phyloP scores from a whole-genome alignment of 2,113 vertebrate genomes.

The Cheilinus undulatus region DNA sequence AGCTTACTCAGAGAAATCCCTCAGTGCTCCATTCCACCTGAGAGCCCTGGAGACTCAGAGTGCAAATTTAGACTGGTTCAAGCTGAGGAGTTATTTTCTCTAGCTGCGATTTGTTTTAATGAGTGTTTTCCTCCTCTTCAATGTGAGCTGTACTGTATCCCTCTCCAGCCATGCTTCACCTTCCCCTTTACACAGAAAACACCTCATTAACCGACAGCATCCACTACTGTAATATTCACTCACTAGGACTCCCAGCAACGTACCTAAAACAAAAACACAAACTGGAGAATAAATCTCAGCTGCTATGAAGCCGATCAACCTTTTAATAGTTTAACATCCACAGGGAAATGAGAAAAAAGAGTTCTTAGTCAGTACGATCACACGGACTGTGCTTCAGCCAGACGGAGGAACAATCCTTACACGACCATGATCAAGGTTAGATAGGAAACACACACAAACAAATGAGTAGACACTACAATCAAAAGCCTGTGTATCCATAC shows the following conservation, averaged over 20 bases:
- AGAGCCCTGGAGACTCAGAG: constrained; percentile 49
- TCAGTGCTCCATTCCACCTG: constrained; percentile 53
- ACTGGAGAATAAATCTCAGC: constrained; percentile 46
- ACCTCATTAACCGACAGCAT: constrained; percentile 60
- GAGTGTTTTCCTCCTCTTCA: constrained; percentile 42
- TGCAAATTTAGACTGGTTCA: constrained; percentile 37
- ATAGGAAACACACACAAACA: constrained; percentile 28
- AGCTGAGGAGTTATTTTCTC: constrained; percentile 49
- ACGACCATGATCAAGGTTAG: constrained; percentile 72
- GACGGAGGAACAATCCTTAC: constrained; percentile 68
- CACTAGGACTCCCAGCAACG: constrained; percentile 60
- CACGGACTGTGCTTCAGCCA: constrained; percentile 59
- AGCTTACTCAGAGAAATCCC: constrained; percentile 74
- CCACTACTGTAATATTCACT: constrained; percentile 28
- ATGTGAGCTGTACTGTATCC: constrained; percentile 33
- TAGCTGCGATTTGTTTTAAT: constrained; percentile 64
- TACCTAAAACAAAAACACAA: constrained; percentile 30
- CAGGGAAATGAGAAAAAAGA: background rate
- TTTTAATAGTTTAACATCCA: background rate
- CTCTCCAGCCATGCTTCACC: constrained; percentile 42
- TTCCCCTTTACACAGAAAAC: constrained; percentile 25
- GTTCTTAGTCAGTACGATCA: constrained; percentile 59
- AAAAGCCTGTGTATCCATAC: constrained; percentile 10
- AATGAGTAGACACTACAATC: constrained; percentile 19
- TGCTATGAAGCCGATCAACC: too few relatives aligned